phyloP scores from a whole-genome alignment of 2,113 vertebrate species.

The Brachyhypopomus gauderio region DNA sequence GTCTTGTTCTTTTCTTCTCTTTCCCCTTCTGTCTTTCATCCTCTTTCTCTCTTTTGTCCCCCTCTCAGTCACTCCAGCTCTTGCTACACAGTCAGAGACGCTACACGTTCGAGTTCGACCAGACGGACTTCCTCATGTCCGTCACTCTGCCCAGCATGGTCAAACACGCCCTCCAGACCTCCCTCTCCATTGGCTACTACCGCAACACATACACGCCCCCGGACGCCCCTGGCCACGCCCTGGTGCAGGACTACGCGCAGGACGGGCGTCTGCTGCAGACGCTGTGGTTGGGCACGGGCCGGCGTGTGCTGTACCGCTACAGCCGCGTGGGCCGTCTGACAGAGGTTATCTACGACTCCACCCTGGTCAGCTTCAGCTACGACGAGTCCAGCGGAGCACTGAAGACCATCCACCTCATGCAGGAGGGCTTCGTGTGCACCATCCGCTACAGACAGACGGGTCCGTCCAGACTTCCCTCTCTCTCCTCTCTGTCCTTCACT shows the following conservation, averaged over 20 bases:
- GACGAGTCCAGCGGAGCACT: slow-evolving; percentile 94
- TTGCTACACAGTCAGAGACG: slow-evolving; percentile 95
- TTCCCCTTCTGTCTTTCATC: not conserved
- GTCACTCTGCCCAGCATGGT: slow-evolving; percentile 99
- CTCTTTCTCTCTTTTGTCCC: not conserved
- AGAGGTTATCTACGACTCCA: slow-evolving; percentile 94
- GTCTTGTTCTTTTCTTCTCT: not conserved
- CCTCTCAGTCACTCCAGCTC: slow-evolving; percentile 88
- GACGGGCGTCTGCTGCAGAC: slow-evolving; percentile 88
- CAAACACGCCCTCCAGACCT: slow-evolving; percentile 89
- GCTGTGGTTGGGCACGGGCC: slow-evolving; percentile 87
- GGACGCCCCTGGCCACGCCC: slow-evolving; percentile 78
- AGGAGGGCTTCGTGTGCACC: slow-evolving; percentile 95
- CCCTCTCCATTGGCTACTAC: slow-evolving; percentile 93
- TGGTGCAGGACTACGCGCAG: slow-evolving; percentile 86
- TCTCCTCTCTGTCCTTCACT: no score
- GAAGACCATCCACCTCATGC: slow-evolving; percentile 97
- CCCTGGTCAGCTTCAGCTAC: slow-evolving; percentile 94
- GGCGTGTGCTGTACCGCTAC: slow-evolving; percentile 90
- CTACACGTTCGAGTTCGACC: slow-evolving; percentile 96
- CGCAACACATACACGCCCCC: slow-evolving; percentile 93
- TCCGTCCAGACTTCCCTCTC: no score
- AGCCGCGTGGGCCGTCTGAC: slow-evolving; percentile 87
- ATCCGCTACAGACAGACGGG: slow-evolving; percentile 94
- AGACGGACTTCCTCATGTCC: slow-evolving; percentile 85